Base-by-base conservation (phyloP, 2,888 invertebrate species). In the Ophonus ardosiacus region DNA sequence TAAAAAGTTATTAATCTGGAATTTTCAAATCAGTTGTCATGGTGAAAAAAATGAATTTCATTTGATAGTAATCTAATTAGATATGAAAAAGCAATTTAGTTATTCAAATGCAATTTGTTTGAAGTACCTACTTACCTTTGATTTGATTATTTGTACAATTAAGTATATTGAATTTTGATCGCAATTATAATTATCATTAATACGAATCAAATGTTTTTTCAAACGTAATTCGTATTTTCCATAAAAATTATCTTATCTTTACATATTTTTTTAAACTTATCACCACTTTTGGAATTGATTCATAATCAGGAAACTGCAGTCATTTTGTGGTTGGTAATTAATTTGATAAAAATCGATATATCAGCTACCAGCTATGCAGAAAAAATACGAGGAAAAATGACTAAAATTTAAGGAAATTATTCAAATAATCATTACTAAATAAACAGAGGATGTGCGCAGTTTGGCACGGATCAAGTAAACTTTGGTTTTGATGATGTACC, bases 401-500 rank as follows among this genome's bases (percentile, higher is more conserved):
- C 2, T 1, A 63, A 10, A 7, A 24, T 63, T 21, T 38, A 15
- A 68, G 15, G 68, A 68, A 68, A 31, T 15, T 15, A 13, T 68
- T 31, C 6, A 68, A 10, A 0, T 31, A 68, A 38, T 3, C 18
- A 17, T 18, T 7, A 17, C 13, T 24, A 21, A 24, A 21, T 13
- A 63, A 63, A 24, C 21, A 63, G 31, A 68, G 31, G n/a, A 68
- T 68, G 21, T 68, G 68, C 68, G 68, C 38, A 68, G 38, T 38
- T 68, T 68, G 68, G 68, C 68, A 68, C 31, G 38, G 38, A 10
- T 13, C 15, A 68, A 10, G 6, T 68, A 68, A 68, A 68, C 68
- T 68, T 68, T 68, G 68, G 21, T 51, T 51, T 51, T 51, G 43
- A 51, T 68, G 13, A 68, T 68, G 63, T 4, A n/a, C n/a, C n/a